phyloP scores from a whole-genome alignment of 1,140 invertebrate genomes.

The Drosophila rufa region DNA sequence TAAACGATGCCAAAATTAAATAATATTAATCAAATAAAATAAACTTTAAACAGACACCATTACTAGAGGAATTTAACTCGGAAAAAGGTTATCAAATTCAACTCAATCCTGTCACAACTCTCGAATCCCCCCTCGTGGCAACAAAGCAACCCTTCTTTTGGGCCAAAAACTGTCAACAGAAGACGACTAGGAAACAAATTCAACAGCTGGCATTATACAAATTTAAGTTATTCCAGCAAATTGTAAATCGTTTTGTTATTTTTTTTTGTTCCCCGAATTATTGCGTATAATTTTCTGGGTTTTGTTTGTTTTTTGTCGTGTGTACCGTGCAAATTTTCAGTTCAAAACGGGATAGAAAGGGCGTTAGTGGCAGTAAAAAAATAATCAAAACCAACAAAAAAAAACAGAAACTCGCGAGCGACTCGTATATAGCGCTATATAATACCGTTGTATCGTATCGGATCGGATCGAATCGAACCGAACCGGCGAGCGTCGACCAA shows the following conservation, averaged over 20 bases:
- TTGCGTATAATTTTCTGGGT: constrained; percentile 32
- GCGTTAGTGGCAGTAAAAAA: constrained; percentile 15
- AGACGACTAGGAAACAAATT: background rate
- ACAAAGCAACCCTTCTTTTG: constrained; percentile 4
- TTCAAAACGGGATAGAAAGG: constrained; percentile 48
- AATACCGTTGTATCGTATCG: constrained; percentile 16
- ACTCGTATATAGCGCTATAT: constrained; percentile 27
- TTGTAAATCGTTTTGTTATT: constrained; percentile 6
- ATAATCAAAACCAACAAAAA: constrained; percentile 7
- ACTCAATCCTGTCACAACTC: background rate
- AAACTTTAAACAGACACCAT: background rate
- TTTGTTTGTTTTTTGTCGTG: constrained; percentile 28
- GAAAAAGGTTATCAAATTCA: no score
- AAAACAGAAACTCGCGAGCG: constrained; percentile 19
- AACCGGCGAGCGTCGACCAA: constrained; percentile 76
- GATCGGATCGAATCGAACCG: constrained; percentile 49
- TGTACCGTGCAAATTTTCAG: constrained; percentile 60
- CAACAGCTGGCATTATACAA: constrained; percentile 24
- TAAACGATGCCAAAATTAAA: background rate
- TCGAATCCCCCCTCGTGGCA: background rate
- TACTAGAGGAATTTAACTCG: no score
- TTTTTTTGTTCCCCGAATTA: background rate
- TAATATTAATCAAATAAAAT: background rate
- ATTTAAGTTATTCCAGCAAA: constrained; percentile 40
- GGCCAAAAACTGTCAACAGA: constrained; percentile 27